A percentile compares a stretch with the other conserved stretches of the same genome.
phyloP scores from a whole-genome alignment of 2,113 vertebrate genomes.

The Brachirus orientalis region DNA sequence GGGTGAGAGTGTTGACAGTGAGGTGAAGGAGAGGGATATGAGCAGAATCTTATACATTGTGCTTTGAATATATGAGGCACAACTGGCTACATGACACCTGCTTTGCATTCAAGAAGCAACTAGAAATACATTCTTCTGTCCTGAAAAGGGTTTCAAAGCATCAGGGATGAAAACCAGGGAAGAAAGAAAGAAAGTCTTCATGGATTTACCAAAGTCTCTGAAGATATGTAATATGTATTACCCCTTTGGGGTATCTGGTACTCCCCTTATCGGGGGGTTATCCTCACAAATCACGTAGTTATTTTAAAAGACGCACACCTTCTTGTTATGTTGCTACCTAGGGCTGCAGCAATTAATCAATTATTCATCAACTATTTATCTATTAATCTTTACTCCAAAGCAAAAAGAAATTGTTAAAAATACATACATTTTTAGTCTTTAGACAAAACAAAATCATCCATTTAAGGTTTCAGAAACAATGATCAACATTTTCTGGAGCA shows the following conservation, averaged over 20 bases:
- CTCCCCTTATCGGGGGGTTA: not conserved
- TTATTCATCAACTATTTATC: too few species aligned
- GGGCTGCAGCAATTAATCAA: too few species aligned
- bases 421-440: too few species aligned
- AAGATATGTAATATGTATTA: not conserved
- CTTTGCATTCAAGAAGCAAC: constrained; percentile 7
- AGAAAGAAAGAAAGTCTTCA: not conserved
- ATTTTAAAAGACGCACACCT: too few species aligned
- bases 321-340: too few species aligned
- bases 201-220: not conserved
- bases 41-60: constrained; percentile 22
- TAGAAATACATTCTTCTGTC: not conserved
- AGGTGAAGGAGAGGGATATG: constrained; percentile 28
- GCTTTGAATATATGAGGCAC: constrained; percentile 5
- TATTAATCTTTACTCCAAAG: too few species aligned
- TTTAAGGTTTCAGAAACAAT: too few species aligned
- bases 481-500: too few species aligned
- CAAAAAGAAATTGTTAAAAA: too few species aligned
- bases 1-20: constrained; percentile 44
- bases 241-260: not conserved
- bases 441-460: too few species aligned
- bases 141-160: not conserved
- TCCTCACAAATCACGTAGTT: not conserved
- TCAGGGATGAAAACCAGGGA: not conserved
- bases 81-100: not conserved